These are phyloP conservation scores for Deroptyus accipitrinus DNA, from an alignment of 2,113 vertebrate species.

Conservation along the genomic window DNA sequence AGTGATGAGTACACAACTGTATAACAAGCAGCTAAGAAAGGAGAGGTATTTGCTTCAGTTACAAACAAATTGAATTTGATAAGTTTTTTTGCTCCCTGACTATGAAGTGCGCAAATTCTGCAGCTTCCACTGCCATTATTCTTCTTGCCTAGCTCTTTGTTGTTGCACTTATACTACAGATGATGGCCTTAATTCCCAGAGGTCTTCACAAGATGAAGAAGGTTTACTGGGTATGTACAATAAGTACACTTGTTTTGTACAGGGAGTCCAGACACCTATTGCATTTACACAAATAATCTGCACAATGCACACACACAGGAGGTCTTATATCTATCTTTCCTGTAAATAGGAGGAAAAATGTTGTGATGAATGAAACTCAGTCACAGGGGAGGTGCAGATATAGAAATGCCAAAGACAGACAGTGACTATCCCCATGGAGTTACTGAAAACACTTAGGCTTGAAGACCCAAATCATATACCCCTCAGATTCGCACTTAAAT, in stretches of 20 bases:
- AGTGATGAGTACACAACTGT: not conserved
- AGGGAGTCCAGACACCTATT: not conserved
- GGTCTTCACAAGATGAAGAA: not conserved
- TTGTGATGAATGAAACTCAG: not conserved
- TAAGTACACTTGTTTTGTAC: not conserved
- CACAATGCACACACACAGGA: rapidly evolving
- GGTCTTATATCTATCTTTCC: not conserved
- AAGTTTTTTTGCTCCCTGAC: not conserved
- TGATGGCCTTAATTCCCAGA: not conserved
- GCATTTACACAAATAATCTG: not conserved
- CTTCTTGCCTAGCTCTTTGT: not conserved
- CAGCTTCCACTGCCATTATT: not conserved
- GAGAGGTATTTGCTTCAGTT: not conserved
- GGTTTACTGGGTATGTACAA: not conserved
- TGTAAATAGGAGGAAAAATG: rapidly evolving
- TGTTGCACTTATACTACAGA: not conserved
- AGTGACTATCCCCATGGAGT: not conserved
- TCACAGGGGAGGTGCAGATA: not conserved
- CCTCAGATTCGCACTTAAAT: not conserved
- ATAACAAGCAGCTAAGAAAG: not conserved
- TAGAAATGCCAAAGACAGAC: not conserved
- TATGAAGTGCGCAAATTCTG: not conserved
- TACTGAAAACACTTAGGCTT: not conserved
- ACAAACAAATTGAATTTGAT: not conserved
- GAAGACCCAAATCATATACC: not conserved